Percentiles rank a stretch among this genome's conserved stretches.
Evolutionary conservation across 2,113 vertebrate genomes (phyloP).

Genomic region (Taurulus bubalis): DNA sequence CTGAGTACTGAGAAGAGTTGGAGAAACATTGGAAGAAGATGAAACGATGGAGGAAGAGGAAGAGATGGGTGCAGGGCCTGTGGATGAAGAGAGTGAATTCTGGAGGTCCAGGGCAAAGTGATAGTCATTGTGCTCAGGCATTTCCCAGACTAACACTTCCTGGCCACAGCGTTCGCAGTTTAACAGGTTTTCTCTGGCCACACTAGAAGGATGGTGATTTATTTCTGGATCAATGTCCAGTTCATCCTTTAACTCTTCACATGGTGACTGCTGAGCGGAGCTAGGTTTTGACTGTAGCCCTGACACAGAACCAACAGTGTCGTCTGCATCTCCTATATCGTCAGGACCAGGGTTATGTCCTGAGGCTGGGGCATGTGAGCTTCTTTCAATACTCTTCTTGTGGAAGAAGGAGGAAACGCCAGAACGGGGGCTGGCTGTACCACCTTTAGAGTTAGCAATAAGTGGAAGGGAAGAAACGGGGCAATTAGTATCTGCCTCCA

Average conservation of each 20-base stretch:
- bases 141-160: constrained; percentile 89
- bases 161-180: constrained; percentile 89
- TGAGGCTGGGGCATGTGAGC: neutral
- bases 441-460: constrained; percentile 21
- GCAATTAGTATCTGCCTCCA: neutral
- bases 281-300: neutral
- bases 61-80: neutral
- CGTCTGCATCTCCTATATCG: neutral
- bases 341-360: neutral
- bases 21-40: constrained; percentile 10
- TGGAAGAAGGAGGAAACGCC: constrained; percentile 80
- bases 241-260: constrained; percentile 30
- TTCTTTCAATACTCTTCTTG: constrained; percentile 70
- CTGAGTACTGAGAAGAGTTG: constrained; percentile 47
- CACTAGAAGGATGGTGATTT: neutral
- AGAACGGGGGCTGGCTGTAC: neutral
- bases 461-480: neutral
- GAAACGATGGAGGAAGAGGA: constrained; percentile 14
- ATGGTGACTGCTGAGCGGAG: neutral
- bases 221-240: neutral
- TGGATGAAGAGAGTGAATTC: constrained; percentile 83
- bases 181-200: constrained; percentile 81
- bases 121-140: constrained; percentile 94
- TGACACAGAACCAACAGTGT: constrained; percentile 5
- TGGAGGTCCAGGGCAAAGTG: constrained; percentile 95